Percentiles rank a stretch among this genome's conserved stretches.
phyloP scores from a whole-genome alignment of 2,888 invertebrate species.

The Coecobrya sp. region DNA sequence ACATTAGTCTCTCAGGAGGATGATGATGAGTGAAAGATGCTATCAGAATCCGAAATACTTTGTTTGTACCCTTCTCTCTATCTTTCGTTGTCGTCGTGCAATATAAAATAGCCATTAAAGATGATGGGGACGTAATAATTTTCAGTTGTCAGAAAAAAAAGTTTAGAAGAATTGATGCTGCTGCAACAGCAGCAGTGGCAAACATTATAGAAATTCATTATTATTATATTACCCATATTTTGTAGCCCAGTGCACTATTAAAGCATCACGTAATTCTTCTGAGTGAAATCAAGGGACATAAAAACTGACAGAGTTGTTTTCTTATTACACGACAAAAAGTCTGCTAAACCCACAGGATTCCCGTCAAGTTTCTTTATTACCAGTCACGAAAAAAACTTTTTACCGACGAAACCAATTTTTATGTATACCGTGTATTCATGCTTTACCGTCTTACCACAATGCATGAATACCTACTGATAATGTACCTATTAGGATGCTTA shows the following conservation, averaged over 20 bases:
- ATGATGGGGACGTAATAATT: conserved; percentile 32
- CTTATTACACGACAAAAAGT: conserved; percentile 27
- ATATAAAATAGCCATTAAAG: conserved; percentile 28
- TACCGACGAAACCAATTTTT: not conserved
- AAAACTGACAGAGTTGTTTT: conserved; percentile 17
- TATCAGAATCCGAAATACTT: conserved; percentile 39
- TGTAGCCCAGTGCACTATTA: conserved; percentile 24
- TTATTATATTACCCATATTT: not conserved
- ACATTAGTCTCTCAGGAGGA: not conserved
- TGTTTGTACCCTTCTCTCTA: conserved; percentile 14
- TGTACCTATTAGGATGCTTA: not conserved
- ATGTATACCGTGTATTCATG: conserved; percentile 29
- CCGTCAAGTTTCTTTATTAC: conserved; percentile 42
- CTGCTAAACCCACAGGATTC: conserved; percentile 46
- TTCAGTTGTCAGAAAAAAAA: conserved; percentile 44
- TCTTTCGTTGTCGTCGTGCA: conserved; percentile 50
- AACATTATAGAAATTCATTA: not conserved
- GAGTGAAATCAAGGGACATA: conserved; percentile 27
- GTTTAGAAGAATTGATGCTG: not conserved
- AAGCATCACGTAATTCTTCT: conserved; percentile 26
- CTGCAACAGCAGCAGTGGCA: not conserved
- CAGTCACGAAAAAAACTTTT: conserved; percentile 47
- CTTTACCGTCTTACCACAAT: not conserved
- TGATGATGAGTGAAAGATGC: conserved; percentile 52
- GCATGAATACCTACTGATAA: too few relatives aligned